Base-by-base conservation (phyloP, 2,797 vertebrate genomes). In the Protosalanx chinensis region DNA sequence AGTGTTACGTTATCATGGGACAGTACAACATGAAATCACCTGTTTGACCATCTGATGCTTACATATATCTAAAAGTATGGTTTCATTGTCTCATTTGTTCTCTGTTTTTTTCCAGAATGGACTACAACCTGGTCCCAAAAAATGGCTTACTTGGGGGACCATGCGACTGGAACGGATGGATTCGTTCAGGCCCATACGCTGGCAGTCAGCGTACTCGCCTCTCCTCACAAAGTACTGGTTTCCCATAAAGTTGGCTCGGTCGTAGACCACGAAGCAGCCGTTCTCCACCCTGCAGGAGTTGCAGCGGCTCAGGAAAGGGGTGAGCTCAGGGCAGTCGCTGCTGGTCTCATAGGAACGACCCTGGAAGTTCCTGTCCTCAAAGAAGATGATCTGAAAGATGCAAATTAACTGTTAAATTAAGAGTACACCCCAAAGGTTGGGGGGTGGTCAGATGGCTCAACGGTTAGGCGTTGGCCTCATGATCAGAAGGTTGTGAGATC, bases 181-280 rank as follows among this genome's bases (percentile, higher is more conserved):
- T 15, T 81, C 77, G 10, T 33, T 70, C 74, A 81, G 66, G 59
- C 80, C 80, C 77, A 81, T 72, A 13, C 69, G 76, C 71, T 84
- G 81, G 59, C 77, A 76, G 63, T 84, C 81, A n/a, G 79, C 56
- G 16, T 83, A 86, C 35, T 86, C 84, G 27, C 84, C 84, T 16
- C 79, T 79, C 32, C 78, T 81, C 32, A 82, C 66, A 23, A 84
- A 86, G 60, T 79, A 86, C 64, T 86, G 84, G 75, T 86, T 79
- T 7, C 84, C 84, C n/a, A 66, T 41, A 68, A 76, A 84, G 69
- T 84, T 86, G 66, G 84, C 66, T 3, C 76, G 66, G 20, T 86
- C 84, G 23, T 84, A 86, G 18, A 84, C 72, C 84, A 86, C 80
- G 74, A 83, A 84, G 73, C 79, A 80, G 64, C 79, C 76, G 6